Percentiles rank a stretch among this genome's conserved stretches.
phyloP scores from a whole-genome alignment of 1,140 invertebrate genomes.

The Tribolium castaneum region DNA sequence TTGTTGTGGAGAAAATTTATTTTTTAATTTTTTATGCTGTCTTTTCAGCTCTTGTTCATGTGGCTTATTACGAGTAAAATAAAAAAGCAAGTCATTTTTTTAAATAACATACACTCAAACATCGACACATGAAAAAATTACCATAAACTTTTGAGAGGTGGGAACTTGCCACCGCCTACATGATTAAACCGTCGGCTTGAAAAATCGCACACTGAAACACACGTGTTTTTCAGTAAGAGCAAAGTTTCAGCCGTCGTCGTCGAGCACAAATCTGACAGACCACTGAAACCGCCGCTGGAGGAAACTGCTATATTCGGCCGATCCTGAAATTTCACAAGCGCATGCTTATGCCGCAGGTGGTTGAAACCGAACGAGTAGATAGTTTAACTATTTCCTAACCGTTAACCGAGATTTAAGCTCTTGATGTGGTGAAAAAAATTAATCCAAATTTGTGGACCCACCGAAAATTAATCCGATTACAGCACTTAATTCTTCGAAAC shows the following conservation, averaged over 20 bases:
- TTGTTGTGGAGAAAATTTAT: neutral
- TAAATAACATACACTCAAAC: neutral
- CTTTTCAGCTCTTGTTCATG: too few species aligned
- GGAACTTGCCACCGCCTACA: neutral
- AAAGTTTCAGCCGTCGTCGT: constrained; percentile 20
- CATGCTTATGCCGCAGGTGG: constrained; percentile 46
- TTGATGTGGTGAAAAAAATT: neutral
- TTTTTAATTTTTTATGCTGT: neutral
- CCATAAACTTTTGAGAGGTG: neutral
- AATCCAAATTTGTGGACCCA: neutral
- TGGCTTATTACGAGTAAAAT: too few species aligned
- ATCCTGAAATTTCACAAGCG: constrained; percentile 38
- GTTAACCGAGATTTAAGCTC: constrained; percentile 12
- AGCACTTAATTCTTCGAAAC: too few species aligned
- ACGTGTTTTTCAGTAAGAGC: constrained; percentile 24
- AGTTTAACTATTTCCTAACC: constrained; percentile 15
- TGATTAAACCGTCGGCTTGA: neutral
- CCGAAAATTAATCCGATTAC: neutral
- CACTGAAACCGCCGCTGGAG: constrained; percentile 17
- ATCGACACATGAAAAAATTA: neutral
- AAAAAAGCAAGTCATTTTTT: too few species aligned
- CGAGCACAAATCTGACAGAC: constrained; percentile 9
- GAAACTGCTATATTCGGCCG: constrained; percentile 7
- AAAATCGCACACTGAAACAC: neutral
- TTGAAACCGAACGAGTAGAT: constrained; percentile 37